Conservation (phyloP, 2,113 vertebrate genomes). For the Amazona vittata region DNA sequence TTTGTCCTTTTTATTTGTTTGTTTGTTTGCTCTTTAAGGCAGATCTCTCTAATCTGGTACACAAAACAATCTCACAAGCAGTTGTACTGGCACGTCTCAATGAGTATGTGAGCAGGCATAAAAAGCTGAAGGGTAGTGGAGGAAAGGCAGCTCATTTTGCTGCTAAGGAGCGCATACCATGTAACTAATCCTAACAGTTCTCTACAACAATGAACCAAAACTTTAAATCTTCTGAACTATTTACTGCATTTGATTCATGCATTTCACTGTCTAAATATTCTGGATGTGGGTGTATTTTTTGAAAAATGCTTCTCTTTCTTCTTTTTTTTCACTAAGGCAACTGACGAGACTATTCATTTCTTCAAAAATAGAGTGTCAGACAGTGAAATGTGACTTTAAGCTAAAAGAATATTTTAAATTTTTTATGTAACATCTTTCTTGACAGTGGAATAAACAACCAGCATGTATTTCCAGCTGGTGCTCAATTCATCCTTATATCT, state of each 20-base stretch:
- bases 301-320: not conserved
- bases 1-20: not conserved
- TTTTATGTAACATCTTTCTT: conserved; percentile 15
- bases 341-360: conserved; percentile 5
- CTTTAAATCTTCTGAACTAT: not conserved
- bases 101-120: not conserved
- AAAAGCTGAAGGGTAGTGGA: not conserved
- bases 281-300: not conserved
- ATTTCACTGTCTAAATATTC: not conserved
- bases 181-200: not conserved
- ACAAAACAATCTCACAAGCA: not conserved
- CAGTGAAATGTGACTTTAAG: conserved; percentile 12
- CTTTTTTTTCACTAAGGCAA: not conserved
- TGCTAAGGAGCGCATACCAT: not conserved
- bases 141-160: not conserved
- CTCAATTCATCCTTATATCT: not conserved
- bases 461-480: not conserved
- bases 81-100: not conserved
- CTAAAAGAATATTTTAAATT: not conserved
- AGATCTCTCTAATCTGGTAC: not conserved
- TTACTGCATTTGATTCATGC: not conserved
- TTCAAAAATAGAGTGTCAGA: conserved; percentile 34
- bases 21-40: not conserved
- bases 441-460: conserved; percentile 21
- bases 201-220: not conserved